Percentiles rank a stretch among this genome's conserved stretches.
Conservation (phyloP, 2,888 invertebrate genomes). For the Leucophenga maculata region DNA sequence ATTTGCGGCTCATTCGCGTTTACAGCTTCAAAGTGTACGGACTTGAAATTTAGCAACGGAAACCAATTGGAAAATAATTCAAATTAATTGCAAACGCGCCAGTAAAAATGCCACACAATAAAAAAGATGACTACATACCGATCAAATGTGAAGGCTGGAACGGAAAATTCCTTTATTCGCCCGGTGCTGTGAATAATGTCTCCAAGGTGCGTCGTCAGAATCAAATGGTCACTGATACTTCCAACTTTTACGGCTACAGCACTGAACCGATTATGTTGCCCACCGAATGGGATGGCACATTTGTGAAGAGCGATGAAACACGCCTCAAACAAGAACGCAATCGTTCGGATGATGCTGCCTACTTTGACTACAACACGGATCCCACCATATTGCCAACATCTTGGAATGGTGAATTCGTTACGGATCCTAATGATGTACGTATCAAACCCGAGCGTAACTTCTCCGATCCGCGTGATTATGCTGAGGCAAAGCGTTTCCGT, state of each 20-base stretch:
- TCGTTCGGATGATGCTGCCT: constrained; percentile 68
- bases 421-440: constrained; percentile 69
- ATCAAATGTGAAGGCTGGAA: constrained; percentile 73
- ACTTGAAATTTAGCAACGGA: background rate
- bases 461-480: constrained; percentile 70
- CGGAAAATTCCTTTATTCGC: constrained; percentile 68
- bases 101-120: constrained; percentile 62
- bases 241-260: constrained; percentile 68
- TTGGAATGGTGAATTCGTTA: constrained; percentile 70
- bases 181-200: constrained; percentile 66
- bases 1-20: constrained; percentile 49
- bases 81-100: background rate
- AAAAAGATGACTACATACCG: constrained; percentile 69
- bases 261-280: constrained; percentile 68
- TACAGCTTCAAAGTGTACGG: constrained; percentile 22
- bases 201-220: constrained; percentile 69
- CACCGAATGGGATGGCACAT: constrained; percentile 70
- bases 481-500: constrained; percentile 66
- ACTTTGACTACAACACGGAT: constrained; percentile 64
- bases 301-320: constrained; percentile 65
- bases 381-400: constrained; percentile 66
- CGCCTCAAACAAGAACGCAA: constrained; percentile 66
- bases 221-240: constrained; percentile 67
- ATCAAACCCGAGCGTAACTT: constrained; percentile 69
- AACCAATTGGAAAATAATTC: constrained; percentile 19